A percentile compares a stretch with the other conserved stretches of the same genome.
These are phyloP conservation scores for Chrysolina haemoptera DNA, from an alignment of 2,888 invertebrate species.

Conservation along the genomic window DNA sequence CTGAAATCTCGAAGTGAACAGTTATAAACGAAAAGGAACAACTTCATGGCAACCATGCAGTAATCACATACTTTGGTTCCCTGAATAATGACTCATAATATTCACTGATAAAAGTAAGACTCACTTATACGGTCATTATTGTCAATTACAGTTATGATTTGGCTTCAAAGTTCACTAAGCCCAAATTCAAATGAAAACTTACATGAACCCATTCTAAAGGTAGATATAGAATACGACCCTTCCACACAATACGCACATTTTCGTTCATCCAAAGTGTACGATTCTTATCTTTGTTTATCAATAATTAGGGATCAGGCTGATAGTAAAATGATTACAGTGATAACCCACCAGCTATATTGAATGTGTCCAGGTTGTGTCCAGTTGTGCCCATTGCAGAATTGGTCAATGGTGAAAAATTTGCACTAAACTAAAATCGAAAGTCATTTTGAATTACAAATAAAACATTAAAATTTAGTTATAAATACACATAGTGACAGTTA, in stretches of 20 bases:
- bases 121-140: not conserved
- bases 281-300: conserved; percentile 15
- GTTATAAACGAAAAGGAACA: too few species aligned
- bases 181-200: conserved; percentile 1
- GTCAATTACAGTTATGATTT: conserved; percentile 9
- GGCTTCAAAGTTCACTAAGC: conserved; percentile 15
- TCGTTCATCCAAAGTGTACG: not conserved
- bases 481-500: conserved; percentile 32
- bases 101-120: not conserved
- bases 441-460: conserved; percentile 28
- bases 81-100: conserved; percentile 28
- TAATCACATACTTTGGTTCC: not conserved
- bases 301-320: conserved; percentile 16
- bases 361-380: conserved; percentile 64
- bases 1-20: too few species aligned
- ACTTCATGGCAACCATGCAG: not conserved
- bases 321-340: conserved; percentile 19
- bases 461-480: conserved; percentile 19
- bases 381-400: conserved; percentile 63
- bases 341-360: conserved; percentile 64
- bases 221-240: not conserved
- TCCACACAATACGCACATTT: conserved; percentile 9
- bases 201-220: conserved; percentile 10
- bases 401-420: conserved; percentile 21
- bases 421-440: conserved; percentile 32